These are phyloP conservation scores for Blastobasis lacticolella DNA, from an alignment of 2,888 invertebrate genomes.

Conservation along the genomic window DNA sequence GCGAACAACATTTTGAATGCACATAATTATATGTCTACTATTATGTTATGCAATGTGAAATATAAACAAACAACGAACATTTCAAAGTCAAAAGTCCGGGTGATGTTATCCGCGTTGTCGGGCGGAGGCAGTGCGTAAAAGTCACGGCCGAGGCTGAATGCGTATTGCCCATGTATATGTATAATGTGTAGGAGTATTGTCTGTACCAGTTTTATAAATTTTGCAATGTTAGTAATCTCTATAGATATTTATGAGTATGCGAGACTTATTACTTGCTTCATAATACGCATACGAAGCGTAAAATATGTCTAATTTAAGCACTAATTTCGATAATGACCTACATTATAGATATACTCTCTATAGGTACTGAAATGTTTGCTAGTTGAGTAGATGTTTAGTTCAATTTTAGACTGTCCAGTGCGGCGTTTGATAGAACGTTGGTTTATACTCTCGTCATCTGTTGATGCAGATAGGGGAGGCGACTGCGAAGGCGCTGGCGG, in stretches of 20 bases:
- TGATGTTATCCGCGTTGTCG: neutral
- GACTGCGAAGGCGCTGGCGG: conserved; percentile 60
- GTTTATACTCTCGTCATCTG: neutral
- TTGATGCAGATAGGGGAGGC: conserved; percentile 38
- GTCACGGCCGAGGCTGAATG: too few relatives aligned
- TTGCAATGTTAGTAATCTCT: too few relatives aligned
- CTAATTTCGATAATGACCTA: neutral
- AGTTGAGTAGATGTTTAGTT: neutral
- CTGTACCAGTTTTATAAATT: too few relatives aligned
- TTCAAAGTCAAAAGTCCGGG: neutral
- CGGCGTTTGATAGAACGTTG: neutral
- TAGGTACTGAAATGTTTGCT: neutral
- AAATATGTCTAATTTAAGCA: neutral
- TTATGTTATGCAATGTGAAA: too few relatives aligned
- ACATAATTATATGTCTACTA: too few relatives aligned
- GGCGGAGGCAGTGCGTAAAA: neutral
- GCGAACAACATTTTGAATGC: too few relatives aligned
- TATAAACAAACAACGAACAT: neutral
- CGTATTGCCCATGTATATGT: too few relatives aligned
- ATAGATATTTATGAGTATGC: too few relatives aligned
- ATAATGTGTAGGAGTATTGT: too few relatives aligned
- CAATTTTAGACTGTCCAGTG: neutral
- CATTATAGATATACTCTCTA: neutral
- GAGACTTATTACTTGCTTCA: too few relatives aligned
- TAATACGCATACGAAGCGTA: neutral